phyloP scores from a whole-genome alignment of 2,888 invertebrate species.

The Ecdyonurus torrentis region DNA sequence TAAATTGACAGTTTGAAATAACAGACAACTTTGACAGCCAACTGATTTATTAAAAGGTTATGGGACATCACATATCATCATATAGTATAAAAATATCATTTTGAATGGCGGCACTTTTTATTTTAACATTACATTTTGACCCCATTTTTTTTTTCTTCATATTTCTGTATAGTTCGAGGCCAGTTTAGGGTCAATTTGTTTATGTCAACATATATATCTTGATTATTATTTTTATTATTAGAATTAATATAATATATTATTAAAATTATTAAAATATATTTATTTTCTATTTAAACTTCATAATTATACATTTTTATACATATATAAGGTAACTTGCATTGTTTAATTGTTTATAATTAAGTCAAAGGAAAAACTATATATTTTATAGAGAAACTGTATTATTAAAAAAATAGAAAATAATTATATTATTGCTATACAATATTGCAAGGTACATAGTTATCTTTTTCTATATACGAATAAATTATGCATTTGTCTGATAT shows the following conservation, averaged over 20 bases:
- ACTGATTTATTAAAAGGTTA: neutral
- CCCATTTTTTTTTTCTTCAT: no score
- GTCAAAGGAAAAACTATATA: neutral
- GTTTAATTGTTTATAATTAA: neutral
- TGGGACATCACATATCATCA: neutral
- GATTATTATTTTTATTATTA: neutral
- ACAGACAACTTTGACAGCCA: neutral
- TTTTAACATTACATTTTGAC: neutral
- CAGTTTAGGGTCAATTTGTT: neutral
- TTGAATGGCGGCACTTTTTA: neutral
- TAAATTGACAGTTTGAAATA: neutral
- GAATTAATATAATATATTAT: neutral
- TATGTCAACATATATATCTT: neutral
- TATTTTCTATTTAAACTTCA: neutral
- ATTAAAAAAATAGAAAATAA: no score
- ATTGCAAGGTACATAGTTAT: no score
- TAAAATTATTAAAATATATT: neutral
- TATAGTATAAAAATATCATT: neutral
- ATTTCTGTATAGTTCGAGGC: neutral
- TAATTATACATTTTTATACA: neutral
- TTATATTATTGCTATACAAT: no score
- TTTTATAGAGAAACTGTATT: no score
- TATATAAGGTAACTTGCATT: neutral
- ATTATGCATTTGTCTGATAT: no score
- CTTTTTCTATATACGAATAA: no score